phyloP scores from a whole-genome alignment of 2,113 vertebrate genomes.

The Chaetura pelagica region DNA sequence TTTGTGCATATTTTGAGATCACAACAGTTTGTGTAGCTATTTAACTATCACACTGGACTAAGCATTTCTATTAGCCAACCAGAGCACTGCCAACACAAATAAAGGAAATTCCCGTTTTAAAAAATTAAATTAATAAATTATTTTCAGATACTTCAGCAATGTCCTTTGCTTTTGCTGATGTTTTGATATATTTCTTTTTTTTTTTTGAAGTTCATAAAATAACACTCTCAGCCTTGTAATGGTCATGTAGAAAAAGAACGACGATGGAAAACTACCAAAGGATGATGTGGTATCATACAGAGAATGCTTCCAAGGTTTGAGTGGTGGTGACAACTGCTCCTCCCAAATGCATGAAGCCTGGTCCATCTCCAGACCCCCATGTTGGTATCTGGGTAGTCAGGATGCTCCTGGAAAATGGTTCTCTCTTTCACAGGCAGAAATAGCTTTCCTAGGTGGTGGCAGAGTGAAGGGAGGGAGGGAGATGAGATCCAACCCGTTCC shows the following conservation, averaged over 20 bases:
- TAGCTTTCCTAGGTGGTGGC: neutral
- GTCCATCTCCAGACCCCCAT: neutral
- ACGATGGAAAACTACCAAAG: slow-evolving; percentile 46
- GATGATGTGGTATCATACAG: slow-evolving; percentile 5
- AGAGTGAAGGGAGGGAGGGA: neutral
- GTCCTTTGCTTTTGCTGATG: slow-evolving; percentile 60
- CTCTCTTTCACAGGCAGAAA: neutral
- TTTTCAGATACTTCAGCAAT: slow-evolving; percentile 65
- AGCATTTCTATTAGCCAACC: slow-evolving; percentile 51
- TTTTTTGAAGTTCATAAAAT: slow-evolving; percentile 55
- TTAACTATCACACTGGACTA: neutral
- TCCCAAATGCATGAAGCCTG: neutral
- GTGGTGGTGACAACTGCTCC: neutral
- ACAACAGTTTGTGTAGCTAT: neutral
- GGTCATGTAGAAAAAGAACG: slow-evolving; percentile 61
- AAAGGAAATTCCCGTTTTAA: slow-evolving; percentile 47
- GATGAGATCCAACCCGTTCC: neutral
- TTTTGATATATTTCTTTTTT: neutral
- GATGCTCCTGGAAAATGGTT: neutral
- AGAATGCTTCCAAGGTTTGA: slow-evolving; percentile 24
- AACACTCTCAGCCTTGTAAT: slow-evolving; percentile 40
- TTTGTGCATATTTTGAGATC: neutral
- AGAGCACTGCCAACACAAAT: slow-evolving; percentile 54
- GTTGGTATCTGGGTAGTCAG: neutral
- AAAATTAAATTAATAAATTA: slow-evolving; percentile 80